A percentile compares a stretch with the other conserved stretches of the same genome.
phyloP scores from a whole-genome alignment of 92 coral and sea anemone genomes.

The Isaurus tuberculatus region DNA sequence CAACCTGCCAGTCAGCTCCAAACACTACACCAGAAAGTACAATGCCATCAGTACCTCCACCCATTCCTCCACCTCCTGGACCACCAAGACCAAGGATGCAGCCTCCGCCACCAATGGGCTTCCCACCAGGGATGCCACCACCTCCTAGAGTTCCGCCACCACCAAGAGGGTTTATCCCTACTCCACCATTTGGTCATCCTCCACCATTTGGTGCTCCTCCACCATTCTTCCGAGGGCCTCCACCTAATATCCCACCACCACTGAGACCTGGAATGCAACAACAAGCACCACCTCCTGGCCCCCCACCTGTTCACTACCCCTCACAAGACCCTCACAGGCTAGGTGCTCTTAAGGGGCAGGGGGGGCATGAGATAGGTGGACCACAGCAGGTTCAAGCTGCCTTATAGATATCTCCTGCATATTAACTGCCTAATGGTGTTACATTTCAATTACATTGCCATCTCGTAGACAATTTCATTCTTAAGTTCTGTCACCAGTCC shows the following conservation, averaged over 20 bases:
- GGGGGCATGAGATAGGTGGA: slow-evolving; percentile 48
- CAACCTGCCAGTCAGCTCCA: slow-evolving; percentile 62
- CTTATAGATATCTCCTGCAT: slow-evolving; percentile 28
- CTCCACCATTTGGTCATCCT: slow-evolving; percentile 92
- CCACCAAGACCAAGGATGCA: slow-evolving; percentile 79
- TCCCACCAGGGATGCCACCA: slow-evolving; percentile 67
- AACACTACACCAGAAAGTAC: slow-evolving; percentile 48
- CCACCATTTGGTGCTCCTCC: slow-evolving; percentile 89
- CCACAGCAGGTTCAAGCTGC: slow-evolving; percentile 45
- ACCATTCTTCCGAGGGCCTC: slow-evolving; percentile 80
- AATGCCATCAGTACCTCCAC: slow-evolving; percentile 69
- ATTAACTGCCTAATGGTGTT: neutral
- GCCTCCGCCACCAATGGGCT: slow-evolving; percentile 79
- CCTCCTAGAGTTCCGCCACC: slow-evolving; percentile 69
- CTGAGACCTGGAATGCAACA: slow-evolving; percentile 65
- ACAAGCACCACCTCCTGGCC: slow-evolving; percentile 85
- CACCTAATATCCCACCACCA: slow-evolving; percentile 81
- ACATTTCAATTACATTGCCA: neutral
- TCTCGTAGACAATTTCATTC: neutral
- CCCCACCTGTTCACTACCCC: slow-evolving; percentile 96
- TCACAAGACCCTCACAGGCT: slow-evolving; percentile 98
- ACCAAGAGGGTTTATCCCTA: slow-evolving; percentile 79
- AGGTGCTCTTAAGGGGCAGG: slow-evolving; percentile 89
- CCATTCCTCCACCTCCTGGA: slow-evolving; percentile 84
- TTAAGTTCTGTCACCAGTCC: too few species aligned